phyloP scores from a whole-genome alignment of 1,140 invertebrate genomes.

The Pectinophora gossypiella region DNA sequence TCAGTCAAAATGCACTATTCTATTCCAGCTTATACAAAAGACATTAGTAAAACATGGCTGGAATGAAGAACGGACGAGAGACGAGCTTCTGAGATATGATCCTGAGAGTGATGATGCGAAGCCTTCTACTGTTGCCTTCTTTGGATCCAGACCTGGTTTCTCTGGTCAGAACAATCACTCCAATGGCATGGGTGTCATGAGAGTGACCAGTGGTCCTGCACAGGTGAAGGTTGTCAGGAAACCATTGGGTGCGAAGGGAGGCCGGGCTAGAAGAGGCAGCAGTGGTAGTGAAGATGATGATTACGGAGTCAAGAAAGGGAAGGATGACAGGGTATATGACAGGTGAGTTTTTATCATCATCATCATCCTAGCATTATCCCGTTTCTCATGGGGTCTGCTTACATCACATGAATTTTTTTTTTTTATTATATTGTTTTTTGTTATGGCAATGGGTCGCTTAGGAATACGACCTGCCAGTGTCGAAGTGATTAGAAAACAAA shows the following conservation, averaged over 20 bases:
- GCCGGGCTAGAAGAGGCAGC: constrained; percentile 45
- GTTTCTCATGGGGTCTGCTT: no score
- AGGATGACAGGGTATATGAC: constrained; percentile 65
- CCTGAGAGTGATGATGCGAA: constrained; percentile 57
- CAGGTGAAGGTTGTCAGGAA: constrained; percentile 23
- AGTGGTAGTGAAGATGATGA: constrained; percentile 67
- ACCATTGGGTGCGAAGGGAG: constrained; percentile 35
- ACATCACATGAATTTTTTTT: no score
- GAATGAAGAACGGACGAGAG: constrained; percentile 67
- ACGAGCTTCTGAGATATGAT: constrained; percentile 64
- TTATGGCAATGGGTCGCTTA: no score
- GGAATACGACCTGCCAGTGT: no score
- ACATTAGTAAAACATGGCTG: constrained; percentile 61
- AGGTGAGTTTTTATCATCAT: no score
- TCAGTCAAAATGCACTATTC: no score
- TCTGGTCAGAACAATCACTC: constrained; percentile 25
- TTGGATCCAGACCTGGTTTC: constrained; percentile 31
- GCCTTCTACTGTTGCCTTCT: constrained; percentile 16
- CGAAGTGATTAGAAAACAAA: no score
- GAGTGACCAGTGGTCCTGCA: constrained; percentile 39
- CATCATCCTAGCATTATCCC: no score
- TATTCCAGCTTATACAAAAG: constrained; percentile 62
- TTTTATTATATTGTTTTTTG: no score
- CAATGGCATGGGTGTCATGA: constrained; percentile 40
- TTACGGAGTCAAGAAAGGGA: constrained; percentile 60